These are phyloP conservation scores for Desmophyllum pertusum DNA, from an alignment of 92 coral and sea anemone species.

Conservation along the genomic window DNA sequence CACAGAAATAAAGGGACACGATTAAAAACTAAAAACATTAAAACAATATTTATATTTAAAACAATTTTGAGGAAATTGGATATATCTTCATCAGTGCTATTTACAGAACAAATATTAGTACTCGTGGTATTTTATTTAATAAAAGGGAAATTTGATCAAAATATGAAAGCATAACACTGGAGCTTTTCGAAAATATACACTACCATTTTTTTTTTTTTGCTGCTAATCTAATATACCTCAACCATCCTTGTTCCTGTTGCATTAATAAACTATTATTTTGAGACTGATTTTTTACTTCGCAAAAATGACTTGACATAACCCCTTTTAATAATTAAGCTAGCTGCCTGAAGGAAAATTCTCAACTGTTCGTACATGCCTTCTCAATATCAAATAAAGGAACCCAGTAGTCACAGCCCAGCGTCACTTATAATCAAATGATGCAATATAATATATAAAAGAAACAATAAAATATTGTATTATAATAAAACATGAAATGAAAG, in stretches of 20 bases:
- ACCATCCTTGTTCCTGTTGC: too few relatives aligned
- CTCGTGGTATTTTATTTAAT: background rate
- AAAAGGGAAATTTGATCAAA: background rate
- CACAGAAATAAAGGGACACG: background rate
- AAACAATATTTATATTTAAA: background rate
- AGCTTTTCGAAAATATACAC: background rate
- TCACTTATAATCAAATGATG: background rate
- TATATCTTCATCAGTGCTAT: background rate
- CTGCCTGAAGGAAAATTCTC: background rate
- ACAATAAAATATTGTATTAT: background rate
- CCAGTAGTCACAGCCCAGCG: background rate
- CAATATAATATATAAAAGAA: background rate
- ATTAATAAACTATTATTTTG: too few relatives aligned
- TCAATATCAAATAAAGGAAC: slow-evolving; percentile 1
- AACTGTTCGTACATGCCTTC: background rate
- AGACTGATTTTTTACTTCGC: too few relatives aligned
- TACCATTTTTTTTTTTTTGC: background rate
- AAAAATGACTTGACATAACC: too few relatives aligned
- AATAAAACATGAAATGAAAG: background rate
- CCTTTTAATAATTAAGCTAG: too few relatives aligned
- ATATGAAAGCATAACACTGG: background rate
- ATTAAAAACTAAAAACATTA: background rate
- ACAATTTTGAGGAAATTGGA: background rate
- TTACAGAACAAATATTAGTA: background rate
- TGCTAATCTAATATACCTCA: too few relatives aligned